A percentile compares a stretch with the other conserved stretches of the same genome.
These are phyloP conservation scores for Erpornis zantholeuca DNA, from an alignment of 2,113 vertebrate genomes.

Conservation along the genomic window DNA sequence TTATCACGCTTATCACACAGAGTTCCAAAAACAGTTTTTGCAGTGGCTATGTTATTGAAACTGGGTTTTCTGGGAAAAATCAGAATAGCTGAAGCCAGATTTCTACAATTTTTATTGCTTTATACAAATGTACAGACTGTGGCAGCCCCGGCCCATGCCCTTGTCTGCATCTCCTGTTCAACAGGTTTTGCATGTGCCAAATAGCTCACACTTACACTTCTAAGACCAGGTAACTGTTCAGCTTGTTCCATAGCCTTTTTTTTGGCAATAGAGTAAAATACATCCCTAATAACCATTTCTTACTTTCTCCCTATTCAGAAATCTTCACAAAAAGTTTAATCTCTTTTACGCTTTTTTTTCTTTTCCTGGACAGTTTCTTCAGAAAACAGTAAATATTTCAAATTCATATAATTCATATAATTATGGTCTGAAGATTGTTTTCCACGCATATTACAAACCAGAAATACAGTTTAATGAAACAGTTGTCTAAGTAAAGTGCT, in stretches of 20 bases:
- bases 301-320: not conserved
- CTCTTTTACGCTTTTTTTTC: not conserved
- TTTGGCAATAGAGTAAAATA: not conserved
- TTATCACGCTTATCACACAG: not conserved
- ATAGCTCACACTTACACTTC: not conserved
- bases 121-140: not conserved
- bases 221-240: not conserved
- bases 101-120: not conserved
- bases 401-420: not conserved
- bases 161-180: not conserved
- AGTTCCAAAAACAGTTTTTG: not conserved
- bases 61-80: not conserved
- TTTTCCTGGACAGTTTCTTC: not conserved
- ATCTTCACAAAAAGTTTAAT: not conserved
- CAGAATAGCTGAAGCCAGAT: not conserved
- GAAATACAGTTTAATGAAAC: not conserved
- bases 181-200: not conserved
- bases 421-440: not conserved
- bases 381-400: not conserved
- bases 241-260: not conserved
- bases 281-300: not conserved
- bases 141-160: not conserved
- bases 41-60: not conserved
- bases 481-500: not conserved
- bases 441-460: not conserved